Conservation (phyloP, 2,797 vertebrate species). For the Rhincodon typus region DNA sequence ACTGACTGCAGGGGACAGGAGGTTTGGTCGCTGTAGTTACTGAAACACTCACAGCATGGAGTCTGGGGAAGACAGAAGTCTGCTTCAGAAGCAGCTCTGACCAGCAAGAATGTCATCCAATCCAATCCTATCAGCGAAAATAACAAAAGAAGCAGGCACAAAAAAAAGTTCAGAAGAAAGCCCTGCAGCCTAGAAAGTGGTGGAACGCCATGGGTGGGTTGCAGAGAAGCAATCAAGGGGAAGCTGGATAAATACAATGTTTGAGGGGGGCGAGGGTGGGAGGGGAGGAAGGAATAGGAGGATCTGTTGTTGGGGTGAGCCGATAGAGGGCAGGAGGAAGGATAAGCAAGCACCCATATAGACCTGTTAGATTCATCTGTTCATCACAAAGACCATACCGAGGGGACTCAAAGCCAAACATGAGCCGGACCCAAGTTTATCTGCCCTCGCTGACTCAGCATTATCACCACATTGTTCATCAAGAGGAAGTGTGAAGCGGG, state of each 20-base stretch:
- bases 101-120: not conserved
- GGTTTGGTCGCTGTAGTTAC: conserved; percentile 61
- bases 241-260: not conserved
- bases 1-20: conserved; percentile 19
- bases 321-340: not conserved
- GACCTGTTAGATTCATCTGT: not conserved
- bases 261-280: no score
- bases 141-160: not conserved
- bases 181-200: not conserved
- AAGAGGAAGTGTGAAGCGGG: no score
- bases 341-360: no score
- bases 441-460: no score
- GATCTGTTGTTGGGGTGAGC: not conserved
- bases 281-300: not conserved
- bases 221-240: not conserved
- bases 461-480: not conserved
- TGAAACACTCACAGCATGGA: conserved; percentile 53
- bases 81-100: not conserved
- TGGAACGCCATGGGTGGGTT: not conserved
- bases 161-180: not conserved
- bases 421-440: not conserved
- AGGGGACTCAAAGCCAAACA: not conserved
- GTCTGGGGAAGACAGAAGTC: conserved; percentile 51
- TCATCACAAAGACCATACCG: not conserved
- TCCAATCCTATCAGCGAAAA: not conserved